These are phyloP conservation scores for Prionailurus viverrinus DNA, from an alignment of 2,113 vertebrate species.

Conservation along the genomic window DNA sequence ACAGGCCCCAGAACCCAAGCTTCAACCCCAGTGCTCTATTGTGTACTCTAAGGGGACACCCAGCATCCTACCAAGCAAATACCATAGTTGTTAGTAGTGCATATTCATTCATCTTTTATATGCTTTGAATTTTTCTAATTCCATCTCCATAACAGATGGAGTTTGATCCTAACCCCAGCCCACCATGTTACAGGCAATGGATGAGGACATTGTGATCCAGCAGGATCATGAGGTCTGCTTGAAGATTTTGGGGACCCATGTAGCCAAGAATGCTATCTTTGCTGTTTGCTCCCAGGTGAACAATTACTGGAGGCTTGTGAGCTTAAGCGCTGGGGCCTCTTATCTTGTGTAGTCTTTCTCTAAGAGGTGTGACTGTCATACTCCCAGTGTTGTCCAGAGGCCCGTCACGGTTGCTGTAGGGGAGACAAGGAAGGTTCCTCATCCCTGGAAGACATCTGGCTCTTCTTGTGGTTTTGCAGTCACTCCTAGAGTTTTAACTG, in stretches of 20 bases:
- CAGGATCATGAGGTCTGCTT: conserved; percentile 94
- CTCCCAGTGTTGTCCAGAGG: not conserved
- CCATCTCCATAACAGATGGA: conserved; percentile 96
- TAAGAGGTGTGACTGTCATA: not conserved
- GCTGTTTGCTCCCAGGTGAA: conserved; percentile 96
- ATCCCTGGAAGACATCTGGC: not conserved
- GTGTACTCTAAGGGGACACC: not conserved
- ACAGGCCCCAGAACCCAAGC: not conserved
- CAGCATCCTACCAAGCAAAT: not conserved
- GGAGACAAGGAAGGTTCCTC: not conserved
- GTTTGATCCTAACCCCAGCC: conserved; percentile 95
- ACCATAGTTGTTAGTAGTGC: not conserved
- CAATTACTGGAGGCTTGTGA: conserved; percentile 92
- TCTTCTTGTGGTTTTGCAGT: not conserved
- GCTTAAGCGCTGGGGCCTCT: conserved; percentile 53
- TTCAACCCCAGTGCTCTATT: not conserved
- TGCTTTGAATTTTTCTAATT: conserved; percentile 64
- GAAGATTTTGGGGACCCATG: conserved; percentile 94
- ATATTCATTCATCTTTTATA: not conserved
- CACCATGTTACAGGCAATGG: conserved; percentile 93
- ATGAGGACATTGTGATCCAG: conserved; percentile 96
- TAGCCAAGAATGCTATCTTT: conserved; percentile 96
- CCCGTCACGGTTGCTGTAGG: not conserved
- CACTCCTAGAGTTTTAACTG: not conserved
- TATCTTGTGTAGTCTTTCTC: not conserved